Evolutionary conservation across 2,888 invertebrate genomes (phyloP).

Genomic region (Callyntrura guangdongensis): DNA sequence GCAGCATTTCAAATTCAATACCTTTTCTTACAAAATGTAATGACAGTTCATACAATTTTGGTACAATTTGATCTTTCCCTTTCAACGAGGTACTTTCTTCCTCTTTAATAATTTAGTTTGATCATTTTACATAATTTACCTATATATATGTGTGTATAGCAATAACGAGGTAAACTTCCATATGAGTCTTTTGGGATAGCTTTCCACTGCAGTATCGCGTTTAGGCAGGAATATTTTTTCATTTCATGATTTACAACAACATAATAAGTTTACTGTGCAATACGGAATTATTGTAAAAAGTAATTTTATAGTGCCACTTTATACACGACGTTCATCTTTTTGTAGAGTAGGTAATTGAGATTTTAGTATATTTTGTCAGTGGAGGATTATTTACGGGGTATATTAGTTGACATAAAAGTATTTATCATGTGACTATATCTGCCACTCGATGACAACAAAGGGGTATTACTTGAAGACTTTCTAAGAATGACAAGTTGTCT

Average conservation of each 20-base stretch:
- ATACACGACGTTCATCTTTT: too few relatives aligned
- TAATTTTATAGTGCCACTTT: too few relatives aligned
- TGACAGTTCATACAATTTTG: background rate
- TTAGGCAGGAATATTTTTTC: background rate
- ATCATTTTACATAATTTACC: background rate
- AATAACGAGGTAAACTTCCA: background rate
- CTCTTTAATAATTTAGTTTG: background rate
- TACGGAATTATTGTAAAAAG: background rate
- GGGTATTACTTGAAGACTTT: constrained; percentile 39
- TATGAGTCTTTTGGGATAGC: constrained; percentile 17
- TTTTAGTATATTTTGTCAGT: too few relatives aligned
- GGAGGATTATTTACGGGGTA: too few relatives aligned
- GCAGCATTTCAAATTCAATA: background rate
- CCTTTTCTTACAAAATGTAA: background rate
- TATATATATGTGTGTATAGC: constrained; percentile 7
- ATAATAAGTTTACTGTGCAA: background rate
- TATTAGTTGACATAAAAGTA: background rate
- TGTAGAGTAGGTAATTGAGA: too few relatives aligned
- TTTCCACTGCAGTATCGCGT: background rate
- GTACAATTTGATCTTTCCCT: constrained; percentile 1
- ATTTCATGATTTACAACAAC: background rate
- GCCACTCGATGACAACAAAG: constrained; percentile 17
- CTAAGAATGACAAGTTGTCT: constrained; percentile 37
- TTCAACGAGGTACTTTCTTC: background rate
- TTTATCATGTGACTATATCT: constrained; percentile 29